phyloP scores from a whole-genome alignment of 1,140 invertebrate species.

The Micrasema minimum region DNA sequence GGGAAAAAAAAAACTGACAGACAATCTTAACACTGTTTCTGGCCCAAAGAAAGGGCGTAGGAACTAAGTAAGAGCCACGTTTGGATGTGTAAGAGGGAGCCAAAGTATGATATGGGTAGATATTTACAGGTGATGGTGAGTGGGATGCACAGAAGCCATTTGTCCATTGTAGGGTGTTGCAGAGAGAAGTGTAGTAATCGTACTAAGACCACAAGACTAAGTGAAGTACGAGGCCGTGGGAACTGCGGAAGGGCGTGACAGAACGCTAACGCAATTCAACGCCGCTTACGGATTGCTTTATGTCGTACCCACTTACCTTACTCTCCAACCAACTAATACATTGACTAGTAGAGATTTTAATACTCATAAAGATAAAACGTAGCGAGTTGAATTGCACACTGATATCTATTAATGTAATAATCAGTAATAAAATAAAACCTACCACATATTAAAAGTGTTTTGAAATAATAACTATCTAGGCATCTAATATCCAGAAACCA shows the following conservation, averaged over 20 bases:
- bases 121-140: constrained; percentile 14
- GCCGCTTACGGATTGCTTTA: constrained; percentile 3
- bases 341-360: background rate
- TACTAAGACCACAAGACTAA: too few relatives aligned
- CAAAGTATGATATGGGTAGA: constrained; percentile 13
- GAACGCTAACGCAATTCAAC: constrained; percentile 9
- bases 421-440: constrained; percentile 53
- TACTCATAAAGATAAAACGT: constrained; percentile 13
- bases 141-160: constrained; percentile 9
- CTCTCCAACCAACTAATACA: constrained; percentile 17
- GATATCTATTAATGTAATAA: constrained; percentile 49
- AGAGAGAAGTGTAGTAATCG: too few relatives aligned
- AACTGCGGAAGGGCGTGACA: too few relatives aligned
- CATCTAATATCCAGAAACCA: constrained; percentile 54
- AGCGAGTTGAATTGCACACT: constrained; percentile 41
- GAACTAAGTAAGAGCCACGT: background rate
- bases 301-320: background rate
- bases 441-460: constrained; percentile 55
- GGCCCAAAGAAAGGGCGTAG: background rate
- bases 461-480: constrained; percentile 54
- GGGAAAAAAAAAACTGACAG: background rate
- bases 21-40: background rate
- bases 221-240: constrained; percentile 11
- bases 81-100: constrained; percentile 2
- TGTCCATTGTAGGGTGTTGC: background rate